A percentile compares a stretch with the other conserved stretches of the same genome.
Conservation (phyloP, 1,140 invertebrate species). For the Anoplolepis gracilipes region DNA sequence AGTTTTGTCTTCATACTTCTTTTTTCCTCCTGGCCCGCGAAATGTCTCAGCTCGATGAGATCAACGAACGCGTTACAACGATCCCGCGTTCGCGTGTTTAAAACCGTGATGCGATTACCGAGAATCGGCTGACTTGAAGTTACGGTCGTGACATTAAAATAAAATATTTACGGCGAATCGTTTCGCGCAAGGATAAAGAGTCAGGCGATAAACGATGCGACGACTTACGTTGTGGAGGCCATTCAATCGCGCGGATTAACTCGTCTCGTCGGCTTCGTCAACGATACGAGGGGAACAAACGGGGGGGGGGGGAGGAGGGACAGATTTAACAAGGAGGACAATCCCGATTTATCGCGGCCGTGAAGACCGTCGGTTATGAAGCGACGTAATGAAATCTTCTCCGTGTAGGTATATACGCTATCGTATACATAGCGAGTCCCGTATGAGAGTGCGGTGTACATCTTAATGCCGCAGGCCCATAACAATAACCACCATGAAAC, state of each 20-base stretch:
- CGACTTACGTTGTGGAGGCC: slow-evolving; percentile 55
- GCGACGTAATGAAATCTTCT: slow-evolving; percentile 82
- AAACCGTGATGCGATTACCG: not conserved
- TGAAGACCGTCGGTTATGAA: slow-evolving; percentile 80
- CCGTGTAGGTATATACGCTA: slow-evolving; percentile 65
- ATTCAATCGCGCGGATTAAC: slow-evolving; percentile 76
- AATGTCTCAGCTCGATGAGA: slow-evolving; percentile 6
- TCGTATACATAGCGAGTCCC: slow-evolving; percentile 61
- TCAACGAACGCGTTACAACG: slow-evolving; percentile 29
- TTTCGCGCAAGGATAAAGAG: slow-evolving; percentile 29
- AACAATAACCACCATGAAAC: slow-evolving; percentile 84
- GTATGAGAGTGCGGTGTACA: slow-evolving; percentile 80
- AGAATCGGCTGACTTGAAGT: slow-evolving; percentile 1
- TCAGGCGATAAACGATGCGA: slow-evolving; percentile 67
- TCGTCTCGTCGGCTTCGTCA: slow-evolving; percentile 65
- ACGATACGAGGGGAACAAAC: slow-evolving; percentile 8
- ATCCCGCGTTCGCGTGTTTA: slow-evolving; percentile 32
- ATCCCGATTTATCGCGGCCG: slow-evolving; percentile 80
- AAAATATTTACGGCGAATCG: slow-evolving; percentile 52
- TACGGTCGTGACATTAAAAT: slow-evolving; percentile 27
- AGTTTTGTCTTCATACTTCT: not conserved
- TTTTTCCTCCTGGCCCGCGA: not conserved
- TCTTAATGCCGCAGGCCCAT: slow-evolving; percentile 85
- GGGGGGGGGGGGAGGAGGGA: not conserved
- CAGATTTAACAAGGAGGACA: slow-evolving; percentile 74